phyloP scores from a whole-genome alignment of 2,113 vertebrate genomes.

The Dipodomys ordii region DNA sequence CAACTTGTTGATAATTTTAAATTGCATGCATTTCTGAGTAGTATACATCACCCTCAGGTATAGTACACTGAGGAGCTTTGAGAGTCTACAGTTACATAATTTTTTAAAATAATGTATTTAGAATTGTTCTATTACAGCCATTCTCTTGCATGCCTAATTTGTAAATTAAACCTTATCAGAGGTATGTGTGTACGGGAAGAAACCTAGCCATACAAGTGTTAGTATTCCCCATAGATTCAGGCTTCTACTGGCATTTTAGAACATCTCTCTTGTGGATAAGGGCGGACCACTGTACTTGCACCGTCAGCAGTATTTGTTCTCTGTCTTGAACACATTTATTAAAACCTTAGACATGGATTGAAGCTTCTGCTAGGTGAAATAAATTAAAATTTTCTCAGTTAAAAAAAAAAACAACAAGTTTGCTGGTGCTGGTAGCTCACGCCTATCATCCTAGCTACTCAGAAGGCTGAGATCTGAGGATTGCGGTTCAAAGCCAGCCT shows the following conservation, averaged over 20 bases:
- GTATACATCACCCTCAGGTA: too few species aligned
- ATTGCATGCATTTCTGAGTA: background rate
- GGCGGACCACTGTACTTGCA: background rate
- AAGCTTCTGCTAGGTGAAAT: background rate
- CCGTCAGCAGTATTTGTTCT: background rate
- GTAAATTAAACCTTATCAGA: background rate
- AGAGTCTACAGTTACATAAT: background rate
- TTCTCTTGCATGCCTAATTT: background rate
- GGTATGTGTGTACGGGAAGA: background rate
- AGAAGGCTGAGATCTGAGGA: too few species aligned
- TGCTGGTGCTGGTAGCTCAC: too few species aligned
- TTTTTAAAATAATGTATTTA: background rate
- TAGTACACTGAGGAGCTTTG: background rate
- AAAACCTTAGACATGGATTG: background rate
- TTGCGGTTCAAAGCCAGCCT: too few species aligned
- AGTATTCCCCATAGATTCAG: background rate
- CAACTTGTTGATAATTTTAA: background rate
- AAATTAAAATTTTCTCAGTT: background rate
- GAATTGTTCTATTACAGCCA: background rate
- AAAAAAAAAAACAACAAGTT: background rate
- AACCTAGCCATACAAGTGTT: background rate
- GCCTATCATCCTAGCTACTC: too few species aligned
- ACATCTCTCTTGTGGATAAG: background rate
- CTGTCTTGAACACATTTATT: background rate
- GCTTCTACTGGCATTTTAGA: background rate